These are phyloP conservation scores for Heliconius erato DNA, from an alignment of 2,888 invertebrate genomes.

Conservation along the genomic window DNA sequence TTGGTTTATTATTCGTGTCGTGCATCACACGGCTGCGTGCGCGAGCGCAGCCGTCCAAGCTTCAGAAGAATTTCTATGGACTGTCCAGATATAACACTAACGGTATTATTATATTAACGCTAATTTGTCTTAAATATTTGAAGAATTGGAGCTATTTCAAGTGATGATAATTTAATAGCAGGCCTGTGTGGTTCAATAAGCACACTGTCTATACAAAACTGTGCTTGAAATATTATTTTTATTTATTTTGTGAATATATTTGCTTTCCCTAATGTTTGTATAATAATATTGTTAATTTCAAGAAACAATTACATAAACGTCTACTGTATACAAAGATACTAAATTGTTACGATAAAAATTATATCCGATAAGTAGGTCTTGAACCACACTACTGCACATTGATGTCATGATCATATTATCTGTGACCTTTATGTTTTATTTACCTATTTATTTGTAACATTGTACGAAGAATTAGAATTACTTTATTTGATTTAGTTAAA, in stretches of 20 bases:
- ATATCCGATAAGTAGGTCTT: conserved; percentile 22
- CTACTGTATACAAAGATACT: conserved; percentile 4
- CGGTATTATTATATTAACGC: conserved; percentile 73
- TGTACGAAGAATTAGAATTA: background rate
- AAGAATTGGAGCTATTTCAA: background rate
- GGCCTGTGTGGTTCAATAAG: background rate
- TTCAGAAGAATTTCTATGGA: conserved; percentile 75
- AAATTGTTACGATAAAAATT: conserved; percentile 14
- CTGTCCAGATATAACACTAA: conserved; percentile 70
- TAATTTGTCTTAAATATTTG: conserved; percentile 52
- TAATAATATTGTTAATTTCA: conserved; percentile 9
- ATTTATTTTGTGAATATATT: background rate
- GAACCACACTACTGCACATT: conserved; percentile 35
- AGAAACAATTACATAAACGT: conserved; percentile 7
- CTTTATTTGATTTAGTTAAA: background rate
- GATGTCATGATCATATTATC: conserved; percentile 40
- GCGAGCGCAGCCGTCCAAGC: conserved; percentile 61
- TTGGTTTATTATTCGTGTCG: conserved; percentile 85
- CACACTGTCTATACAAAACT: background rate
- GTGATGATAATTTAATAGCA: background rate
- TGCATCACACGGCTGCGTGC: conserved; percentile 78
- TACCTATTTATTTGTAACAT: conserved; percentile 6
- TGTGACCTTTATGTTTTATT: conserved; percentile 37
- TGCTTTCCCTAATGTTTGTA: background rate
- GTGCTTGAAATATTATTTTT: background rate